Base-by-base conservation (phyloP, 2,797 vertebrate species). In the Oophaga sylvatica region DNA sequence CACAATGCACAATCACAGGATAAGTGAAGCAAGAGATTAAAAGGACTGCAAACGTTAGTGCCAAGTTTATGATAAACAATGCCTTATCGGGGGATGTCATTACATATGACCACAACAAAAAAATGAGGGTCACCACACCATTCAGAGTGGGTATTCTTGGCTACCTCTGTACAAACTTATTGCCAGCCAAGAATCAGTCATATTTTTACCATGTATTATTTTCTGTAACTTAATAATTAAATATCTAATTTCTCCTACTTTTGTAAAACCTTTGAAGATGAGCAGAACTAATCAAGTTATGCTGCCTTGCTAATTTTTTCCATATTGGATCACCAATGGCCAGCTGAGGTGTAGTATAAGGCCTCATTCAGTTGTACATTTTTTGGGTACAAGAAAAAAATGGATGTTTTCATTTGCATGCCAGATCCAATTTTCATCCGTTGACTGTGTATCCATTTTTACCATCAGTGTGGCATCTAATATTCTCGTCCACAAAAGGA, bases 1-100 rank as follows among this genome's bases (percentile, higher is more conserved):
- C 70, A 89, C 90, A 86, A 86, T 87, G 84, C n/a, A 87, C 84
- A 81, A 76, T 89, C 87, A 86, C 67, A 79, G 56, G 77, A 79
- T 79, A 79, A 31, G 77, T 59, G 56, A 57, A 79, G n/a, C 53
- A 79, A 1, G 10, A 57, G 77, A 79, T 59, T 79, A 79, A 19
- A 79, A 79, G 26, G 76, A 8, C 56, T 60, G 31, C 26, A 35
- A 7, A 31, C n/a, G 19, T 59, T 60, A 60, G 56, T 20, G 56
- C 77, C 53, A 59, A 57, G 29, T 19, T 79, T 79, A 13, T 79
- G 75, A 56, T n/a, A n/a, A 79, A 79, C 77, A 79, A 79, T 79
- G 6, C n/a, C 56, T 78, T 78, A 78, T 78, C 56, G 31, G 56
- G 59, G 56, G 53, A 5, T 79, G 59, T 79, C 56, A 59, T 31